Base-by-base conservation (phyloP, 2,797 vertebrate genomes). In the Prionace glauca region DNA sequence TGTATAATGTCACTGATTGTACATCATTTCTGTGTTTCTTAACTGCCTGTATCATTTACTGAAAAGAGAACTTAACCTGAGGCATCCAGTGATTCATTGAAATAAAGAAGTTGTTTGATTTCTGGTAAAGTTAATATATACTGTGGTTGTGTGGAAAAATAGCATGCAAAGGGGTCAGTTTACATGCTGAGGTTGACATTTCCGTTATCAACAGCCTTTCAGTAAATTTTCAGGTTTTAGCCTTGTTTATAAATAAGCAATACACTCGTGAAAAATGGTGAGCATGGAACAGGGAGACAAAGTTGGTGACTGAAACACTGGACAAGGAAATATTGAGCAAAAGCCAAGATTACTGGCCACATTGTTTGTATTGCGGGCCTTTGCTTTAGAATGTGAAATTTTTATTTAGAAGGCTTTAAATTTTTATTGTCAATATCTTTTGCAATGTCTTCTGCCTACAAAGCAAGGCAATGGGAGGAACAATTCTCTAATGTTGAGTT, bases 1-100 rank as follows among this genome's bases (percentile, higher is more conserved):
- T 92, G 90, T 92, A 92, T 69, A 92, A 92, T 69, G 90, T 69
- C 90, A 92, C 62, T 7, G 90, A 92, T 69, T 92, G 69, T 92
- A 69, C 67, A 69, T 92, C 62, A 92, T 41, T 92, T 92, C 65
- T 92, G 90, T 69, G 22, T 69, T 92, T 69, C 65, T 41, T 41
- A 67, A 69, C n/a, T 26, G 20, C n/a, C n/a, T 92, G 62, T 92
- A 69, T 92, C 90, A 69, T 69, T 41, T 92, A 22, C 8, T 24
- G n/a, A 69, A 92, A 41, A 69, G 90, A 69, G 18, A 36, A 92
- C 36, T 92, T 65, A 92, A 36, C 65, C 65, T 45, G 62, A 92
- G 90, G 90, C 90, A 69, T 20, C 7, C 14, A 65, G 16, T 69
- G 65, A 69, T 92, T 69, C 65, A 36, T 41, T 92, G 90, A 67